Evolutionary conservation across 2,797 vertebrate genomes (phyloP), one percentile per base, ranked within the genome.

Genomic region (Clarias laeviceps): DNA sequence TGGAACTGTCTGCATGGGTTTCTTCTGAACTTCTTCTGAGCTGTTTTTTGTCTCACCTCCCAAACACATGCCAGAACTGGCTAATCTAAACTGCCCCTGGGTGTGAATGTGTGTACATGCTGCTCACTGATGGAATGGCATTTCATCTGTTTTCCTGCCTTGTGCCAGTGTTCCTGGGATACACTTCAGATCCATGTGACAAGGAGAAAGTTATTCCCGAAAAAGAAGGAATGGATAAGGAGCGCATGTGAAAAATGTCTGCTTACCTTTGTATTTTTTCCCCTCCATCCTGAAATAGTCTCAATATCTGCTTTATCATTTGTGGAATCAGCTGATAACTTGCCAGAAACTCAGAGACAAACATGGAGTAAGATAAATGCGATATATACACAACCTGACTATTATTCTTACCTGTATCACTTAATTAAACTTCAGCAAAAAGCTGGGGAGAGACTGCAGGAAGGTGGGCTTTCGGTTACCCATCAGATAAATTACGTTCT

Each of bases 61-160:
- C 69, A 72, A 72, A 45, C 24, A n/a, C 69, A 14, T n/a, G 40
- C 69, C 69, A 72, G 37, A 45, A 72, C 17, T 40, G 37, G 22
- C 12, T 45, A 14, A 72, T 72, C 22, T 72, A 45, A 24, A 72
- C 15, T 50, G 3, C 40, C 22, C 69, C 32, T 69, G 37, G 37
- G 40, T 72, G 69, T 72, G 69, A 72, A n/a, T 72, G 22, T 45
- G 69, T 72, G 69, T 50, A 24, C 37, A 72, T 72, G 12, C 22
- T 72, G 40, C 69, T 5, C 37, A 45, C 22, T 45, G 12, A 72
- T 72, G 37, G 22, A 45, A 37, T 72, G 22, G 69, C 37, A n/a
- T 54, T 45, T n/a, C 14, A 27, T 73, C 40, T 50, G 50, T 29
- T 24, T 29, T 56, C n/a, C 7, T 56, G n/a, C 72, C n/a, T 56